A percentile compares a stretch with the other conserved stretches of the same genome.
phyloP scores from a whole-genome alignment of 2,113 vertebrate genomes.

The Mesoclemmys tuberculata region DNA sequence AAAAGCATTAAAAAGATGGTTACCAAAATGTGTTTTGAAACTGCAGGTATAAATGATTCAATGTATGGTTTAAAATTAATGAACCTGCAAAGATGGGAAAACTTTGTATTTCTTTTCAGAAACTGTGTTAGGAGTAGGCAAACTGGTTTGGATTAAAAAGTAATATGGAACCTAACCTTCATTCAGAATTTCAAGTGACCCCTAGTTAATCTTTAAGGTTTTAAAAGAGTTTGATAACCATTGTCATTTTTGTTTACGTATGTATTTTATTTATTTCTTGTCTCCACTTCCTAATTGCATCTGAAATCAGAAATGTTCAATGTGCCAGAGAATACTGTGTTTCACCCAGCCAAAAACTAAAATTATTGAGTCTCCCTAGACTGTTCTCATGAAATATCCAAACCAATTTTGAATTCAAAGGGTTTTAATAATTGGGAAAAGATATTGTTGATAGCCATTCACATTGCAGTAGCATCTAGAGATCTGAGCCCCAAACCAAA shows the following conservation, averaged over 20 bases:
- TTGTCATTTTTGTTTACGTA: neutral
- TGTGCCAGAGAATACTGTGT: neutral
- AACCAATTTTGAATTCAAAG: neutral
- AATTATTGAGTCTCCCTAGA: neutral
- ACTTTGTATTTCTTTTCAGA: neutral
- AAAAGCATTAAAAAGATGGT: neutral
- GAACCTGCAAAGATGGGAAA: neutral
- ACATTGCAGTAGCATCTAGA: neutral
- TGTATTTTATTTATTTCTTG: neutral
- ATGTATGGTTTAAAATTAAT: neutral
- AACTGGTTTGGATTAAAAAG: neutral
- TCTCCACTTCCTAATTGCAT: neutral
- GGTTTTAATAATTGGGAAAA: neutral
- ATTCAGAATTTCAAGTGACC: neutral
- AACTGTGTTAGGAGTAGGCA: neutral
- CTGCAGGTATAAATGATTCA: neutral
- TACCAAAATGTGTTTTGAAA: neutral
- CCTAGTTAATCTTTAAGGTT: neutral
- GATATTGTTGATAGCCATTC: neutral
- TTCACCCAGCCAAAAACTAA: neutral
- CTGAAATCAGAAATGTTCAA: neutral
- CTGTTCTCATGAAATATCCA: neutral
- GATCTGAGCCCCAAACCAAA: accelerated
- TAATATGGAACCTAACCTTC: neutral
- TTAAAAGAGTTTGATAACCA: neutral